A percentile compares a stretch with the other conserved stretches of the same genome.
phyloP scores from a whole-genome alignment of 2,113 vertebrate species.

The Syrmaticus mikado region DNA sequence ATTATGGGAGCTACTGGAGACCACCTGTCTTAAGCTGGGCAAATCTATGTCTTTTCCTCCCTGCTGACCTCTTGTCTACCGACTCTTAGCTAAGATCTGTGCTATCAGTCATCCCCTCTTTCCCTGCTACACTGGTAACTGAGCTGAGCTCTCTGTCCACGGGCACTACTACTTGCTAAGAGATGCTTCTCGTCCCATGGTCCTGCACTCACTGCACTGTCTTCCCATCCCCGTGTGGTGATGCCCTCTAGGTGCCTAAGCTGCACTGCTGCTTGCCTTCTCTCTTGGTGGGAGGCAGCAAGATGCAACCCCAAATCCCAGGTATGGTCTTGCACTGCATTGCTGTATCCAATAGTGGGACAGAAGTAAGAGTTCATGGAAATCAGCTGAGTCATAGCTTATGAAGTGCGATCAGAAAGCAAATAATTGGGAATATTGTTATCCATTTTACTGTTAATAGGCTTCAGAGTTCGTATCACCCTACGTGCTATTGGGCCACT shows the following conservation, averaged over 20 bases:
- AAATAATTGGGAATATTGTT: not conserved
- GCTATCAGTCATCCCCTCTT: not conserved
- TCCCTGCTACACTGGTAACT: not conserved
- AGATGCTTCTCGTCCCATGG: not conserved
- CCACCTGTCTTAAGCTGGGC: not conserved
- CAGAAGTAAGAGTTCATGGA: not conserved
- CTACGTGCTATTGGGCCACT: not conserved
- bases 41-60: not conserved
- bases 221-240: not conserved
- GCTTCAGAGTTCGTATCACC: not conserved
- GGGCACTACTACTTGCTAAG: not conserved
- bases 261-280: not conserved
- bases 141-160: not conserved
- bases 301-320: not conserved
- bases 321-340: rapidly evolving
- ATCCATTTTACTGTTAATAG: not conserved
- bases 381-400: rapidly evolving
- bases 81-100: not conserved
- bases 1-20: not conserved
- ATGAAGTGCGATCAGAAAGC: not conserved
- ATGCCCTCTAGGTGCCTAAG: not conserved
- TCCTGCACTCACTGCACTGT: not conserved
- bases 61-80: not conserved
- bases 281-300: not conserved
- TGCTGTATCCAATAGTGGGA: not conserved